Conservation (phyloP, 2,113 vertebrate genomes). For the Numida meleagris region DNA sequence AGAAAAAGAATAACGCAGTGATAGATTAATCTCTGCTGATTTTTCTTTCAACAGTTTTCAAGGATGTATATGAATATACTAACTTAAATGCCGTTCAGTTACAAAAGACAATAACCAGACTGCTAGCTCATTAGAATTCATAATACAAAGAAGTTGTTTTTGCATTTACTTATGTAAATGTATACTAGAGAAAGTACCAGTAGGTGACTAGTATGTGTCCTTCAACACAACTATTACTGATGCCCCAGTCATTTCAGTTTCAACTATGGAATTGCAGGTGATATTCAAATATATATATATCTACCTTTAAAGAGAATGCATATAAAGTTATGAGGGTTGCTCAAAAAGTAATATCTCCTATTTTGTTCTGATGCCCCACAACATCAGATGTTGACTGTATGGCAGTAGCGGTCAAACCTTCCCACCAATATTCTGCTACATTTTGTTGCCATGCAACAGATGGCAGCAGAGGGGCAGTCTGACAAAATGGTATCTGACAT, state of each 20-base stretch:
- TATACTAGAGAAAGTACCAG: neutral
- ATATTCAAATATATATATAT: neutral
- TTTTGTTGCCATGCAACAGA: too few relatives aligned
- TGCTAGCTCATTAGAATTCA: neutral
- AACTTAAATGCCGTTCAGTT: neutral
- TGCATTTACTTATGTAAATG: neutral
- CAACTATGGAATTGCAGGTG: neutral
- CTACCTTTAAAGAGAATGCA: neutral
- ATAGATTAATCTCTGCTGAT: neutral
- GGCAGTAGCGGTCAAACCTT: too few relatives aligned
- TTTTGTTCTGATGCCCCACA: too few relatives aligned
- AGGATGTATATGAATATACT: neutral
- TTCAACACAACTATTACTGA: neutral
- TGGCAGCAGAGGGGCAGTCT: too few relatives aligned
- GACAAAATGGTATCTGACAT: too few relatives aligned
- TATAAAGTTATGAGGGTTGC: neutral
- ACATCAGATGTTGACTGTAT: too few relatives aligned
- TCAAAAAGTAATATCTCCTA: too few relatives aligned
- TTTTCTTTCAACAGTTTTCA: neutral
- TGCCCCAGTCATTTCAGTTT: neutral
- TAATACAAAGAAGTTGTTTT: neutral
- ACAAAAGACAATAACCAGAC: neutral
- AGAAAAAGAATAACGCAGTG: neutral
- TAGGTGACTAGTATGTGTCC: rapidly evolving
- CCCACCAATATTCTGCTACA: too few relatives aligned